Base-by-base conservation (phyloP, 2,888 invertebrate species). In the Xestia xanthographa region DNA sequence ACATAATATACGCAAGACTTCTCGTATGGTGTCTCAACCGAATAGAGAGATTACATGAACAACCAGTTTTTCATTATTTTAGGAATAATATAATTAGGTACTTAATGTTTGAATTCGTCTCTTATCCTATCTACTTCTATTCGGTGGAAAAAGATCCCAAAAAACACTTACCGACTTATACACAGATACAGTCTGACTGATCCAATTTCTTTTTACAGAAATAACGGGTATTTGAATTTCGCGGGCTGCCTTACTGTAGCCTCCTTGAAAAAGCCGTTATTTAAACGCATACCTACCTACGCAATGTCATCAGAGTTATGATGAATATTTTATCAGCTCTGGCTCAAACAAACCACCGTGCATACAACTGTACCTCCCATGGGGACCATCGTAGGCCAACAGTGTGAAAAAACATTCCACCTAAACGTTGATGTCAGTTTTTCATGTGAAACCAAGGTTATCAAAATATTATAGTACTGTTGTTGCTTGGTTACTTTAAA, bases 241-340 rank as follows among this genome's bases (percentile, higher is more conserved):
- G 5, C 34, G 34, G 34, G 34, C 34, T 34, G 34, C 34, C 34
- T 34, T 34, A 34, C 0, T 34, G 34, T 34, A 34, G 34, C 34
- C 34, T 43, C 45, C 14, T 45, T 45, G 17, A 45, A 45, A 50
- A 43, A 2, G 38, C 56, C 41, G 26, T 68, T 29, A 50, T 45
- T 62, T 69, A 34, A 45, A 67, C 26, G 2, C 43, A 53, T 6
- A 62, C 22, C n/a, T 9, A 62, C 34, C n/a, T 45, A 53, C 34
- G 17, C 53, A 26, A 38, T 56, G 22, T 1, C 43, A 56, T 43
- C 1, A 38, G n/a, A 9, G 45, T 26, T 34, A 50, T 22, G 8
- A 38, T 80, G 60, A 71, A 80, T 80, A 69, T 60, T 80, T 26
- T 72, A 80, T 48, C 8, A 72, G 58, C 11, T 5, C 26, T 41